Base-by-base conservation (phyloP, 1,140 invertebrate genomes). In the Diprion similis region DNA sequence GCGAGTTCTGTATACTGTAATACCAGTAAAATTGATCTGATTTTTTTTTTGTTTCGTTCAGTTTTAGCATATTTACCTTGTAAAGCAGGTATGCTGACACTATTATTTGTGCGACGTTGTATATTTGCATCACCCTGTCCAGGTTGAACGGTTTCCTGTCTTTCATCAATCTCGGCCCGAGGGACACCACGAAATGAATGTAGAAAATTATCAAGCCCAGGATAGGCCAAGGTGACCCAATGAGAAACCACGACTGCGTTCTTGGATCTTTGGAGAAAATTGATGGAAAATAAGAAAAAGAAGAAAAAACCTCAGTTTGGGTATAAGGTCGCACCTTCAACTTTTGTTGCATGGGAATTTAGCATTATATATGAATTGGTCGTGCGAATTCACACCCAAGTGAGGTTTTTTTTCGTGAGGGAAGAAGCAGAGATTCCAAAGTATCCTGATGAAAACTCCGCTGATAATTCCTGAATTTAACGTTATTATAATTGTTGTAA, bases 131-230 rank as follows among this genome's bases (percentile, higher is more conserved):
- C 64, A 93, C 78, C 73, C 85, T 89, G n/a, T 94, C 89, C 0
- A 97, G 85, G 73, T 95, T 89, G 78, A 92, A 93, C 0, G 95
- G 91, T 77, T 91, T 86, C 71, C 93, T 89, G 72, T 92, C 89
- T 75, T 90, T 90, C 95, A 97, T 97, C 65, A 92, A 89, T 70
- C 87, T 88, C 2, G 94, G 95, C 4, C 95, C 94, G 71, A 93
- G 86, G 51, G 89, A 89, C 48, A 91, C 89, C 3, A 96, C 91
- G 72, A 93, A 90, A 65, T 91, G 87, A 51, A 95, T 85, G 80
- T 96, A 96, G 10, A 91, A 82, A 10, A 87, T 80, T 70, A 95
- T 84, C 10, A 96, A 87, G 0, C 77, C 76, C 1, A 91, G 8
- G 0, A 88, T 85, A 9, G 88, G 89, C 80, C 89, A 90, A n/a